A percentile compares a stretch with the other conserved stretches of the same genome.
phyloP scores from a whole-genome alignment of 2,888 invertebrate genomes.

The Xanthostigma xanthostigma region DNA sequence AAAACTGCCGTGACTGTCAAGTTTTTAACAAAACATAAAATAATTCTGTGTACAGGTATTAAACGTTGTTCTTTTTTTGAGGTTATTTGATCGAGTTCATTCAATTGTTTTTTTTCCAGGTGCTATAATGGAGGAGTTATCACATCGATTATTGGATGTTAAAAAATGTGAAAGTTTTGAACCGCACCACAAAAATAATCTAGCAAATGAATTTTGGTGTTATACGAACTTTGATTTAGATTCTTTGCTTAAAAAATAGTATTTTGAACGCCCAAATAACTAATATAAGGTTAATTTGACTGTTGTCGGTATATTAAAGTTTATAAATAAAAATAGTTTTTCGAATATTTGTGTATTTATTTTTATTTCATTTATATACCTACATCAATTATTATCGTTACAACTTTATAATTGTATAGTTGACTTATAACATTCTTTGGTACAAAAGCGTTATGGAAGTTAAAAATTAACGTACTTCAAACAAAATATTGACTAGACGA shows the following conservation, averaged over 20 bases:
- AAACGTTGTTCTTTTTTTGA: not conserved
- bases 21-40: constrained; percentile 53
- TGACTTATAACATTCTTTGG: not conserved
- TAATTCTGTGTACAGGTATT: constrained; percentile 76
- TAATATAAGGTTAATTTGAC: too few species aligned
- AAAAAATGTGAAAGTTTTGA: constrained; percentile 47
- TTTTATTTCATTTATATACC: not conserved
- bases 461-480: not conserved
- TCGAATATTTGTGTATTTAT: not conserved
- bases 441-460: not conserved
- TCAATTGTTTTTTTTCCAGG: constrained; percentile 31
- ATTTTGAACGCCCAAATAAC: too few species aligned
- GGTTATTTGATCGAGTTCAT: constrained; percentile 1
- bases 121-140: constrained; percentile 60
- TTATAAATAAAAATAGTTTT: not conserved
- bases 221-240: constrained; percentile 77
- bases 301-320: not conserved
- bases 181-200: constrained; percentile 75
- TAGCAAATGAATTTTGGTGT: constrained; percentile 86
- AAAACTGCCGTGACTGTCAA: constrained; percentile 69
- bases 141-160: constrained; percentile 44
- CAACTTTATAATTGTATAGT: not conserved
- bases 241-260: constrained; percentile 16
- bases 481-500: not conserved
- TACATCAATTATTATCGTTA: not conserved